Evolutionary conservation across 2,888 invertebrate genomes (phyloP).

Genomic region (Nephrotoma flavescens): DNA sequence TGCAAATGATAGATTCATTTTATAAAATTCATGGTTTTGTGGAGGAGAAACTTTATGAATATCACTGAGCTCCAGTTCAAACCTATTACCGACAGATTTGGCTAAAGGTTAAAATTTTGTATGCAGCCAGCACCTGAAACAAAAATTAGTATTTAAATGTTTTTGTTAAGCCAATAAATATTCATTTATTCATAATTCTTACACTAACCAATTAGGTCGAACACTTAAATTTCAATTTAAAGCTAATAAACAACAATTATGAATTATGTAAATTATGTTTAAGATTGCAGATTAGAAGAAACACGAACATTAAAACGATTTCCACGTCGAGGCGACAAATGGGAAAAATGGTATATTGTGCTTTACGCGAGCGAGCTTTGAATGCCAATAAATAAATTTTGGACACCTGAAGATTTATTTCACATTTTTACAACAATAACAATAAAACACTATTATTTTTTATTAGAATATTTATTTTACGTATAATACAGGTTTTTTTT

Average conservation of each 20-base stretch:
- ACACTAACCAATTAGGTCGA: neutral
- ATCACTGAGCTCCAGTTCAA: too few relatives aligned
- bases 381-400: neutral
- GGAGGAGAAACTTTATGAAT: too few relatives aligned
- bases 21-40: too few relatives aligned
- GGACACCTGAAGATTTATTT: neutral
- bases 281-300: neutral
- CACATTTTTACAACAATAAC: neutral
- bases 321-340: neutral
- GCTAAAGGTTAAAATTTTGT: too few relatives aligned
- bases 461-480: neutral
- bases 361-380: neutral
- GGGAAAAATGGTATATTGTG: neutral
- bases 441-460: neutral
- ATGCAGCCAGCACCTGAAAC: too few relatives aligned
- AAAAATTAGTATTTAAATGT: too few relatives aligned
- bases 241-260: neutral
- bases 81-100: too few relatives aligned
- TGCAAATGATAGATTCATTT: too few relatives aligned
- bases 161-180: too few relatives aligned
- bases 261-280: neutral
- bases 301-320: neutral
- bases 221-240: neutral
- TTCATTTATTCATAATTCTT: too few relatives aligned
- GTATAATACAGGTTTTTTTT: neutral